Base-by-base conservation (phyloP, 2,113 vertebrate species). In the Pseudolaguvia tuberculata region DNA sequence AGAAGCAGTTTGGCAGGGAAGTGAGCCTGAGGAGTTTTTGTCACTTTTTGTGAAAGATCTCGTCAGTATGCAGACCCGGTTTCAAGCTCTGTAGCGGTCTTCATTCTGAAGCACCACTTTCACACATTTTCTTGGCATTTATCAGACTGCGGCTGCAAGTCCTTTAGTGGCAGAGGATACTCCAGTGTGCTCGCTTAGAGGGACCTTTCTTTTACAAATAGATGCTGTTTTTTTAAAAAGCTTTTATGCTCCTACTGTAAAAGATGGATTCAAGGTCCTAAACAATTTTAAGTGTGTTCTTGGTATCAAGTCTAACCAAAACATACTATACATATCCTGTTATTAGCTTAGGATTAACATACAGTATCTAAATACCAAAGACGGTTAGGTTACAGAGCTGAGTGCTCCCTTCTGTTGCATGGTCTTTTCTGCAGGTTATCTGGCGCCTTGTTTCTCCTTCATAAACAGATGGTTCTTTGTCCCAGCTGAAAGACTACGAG, bases 61-160 rank as follows among this genome's bases (percentile, higher is more conserved):
- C 71, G 75, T 92, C 89, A 89, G 91, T 91, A 90, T 91, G 87
- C 90, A 88, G 76, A 79, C 86, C 88, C 79, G 81, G 81, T 82
- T 83, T 80, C 78, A 50, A 84, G 72, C 85, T 80, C 83, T 75
- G 87, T 81, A 83, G 83, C 25, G 61, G 80, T 79, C 83, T 83
- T 85, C 87, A 88, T 89, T 91, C 90, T 88, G 82, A 87, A 84
- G 85, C 88, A 31, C 86, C 85, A 85, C 86, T 83, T 86, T 86
- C 85, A 86, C 87, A 85, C 87, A 84, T 86, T 86, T 86, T 86
- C 85, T 86, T 80, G 83, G 79, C 81, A 84, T 86, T 81, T 27
- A 79, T 81, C 86, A 87, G 86, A 85, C 89, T 85, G 81, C 80
- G 87, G 86, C 85, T 87, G 85, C 82, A 83, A 85, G 84, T 88